These are phyloP conservation scores for Eudyptes chrysolophus DNA, from an alignment of 2,113 vertebrate species.

Conservation along the genomic window DNA sequence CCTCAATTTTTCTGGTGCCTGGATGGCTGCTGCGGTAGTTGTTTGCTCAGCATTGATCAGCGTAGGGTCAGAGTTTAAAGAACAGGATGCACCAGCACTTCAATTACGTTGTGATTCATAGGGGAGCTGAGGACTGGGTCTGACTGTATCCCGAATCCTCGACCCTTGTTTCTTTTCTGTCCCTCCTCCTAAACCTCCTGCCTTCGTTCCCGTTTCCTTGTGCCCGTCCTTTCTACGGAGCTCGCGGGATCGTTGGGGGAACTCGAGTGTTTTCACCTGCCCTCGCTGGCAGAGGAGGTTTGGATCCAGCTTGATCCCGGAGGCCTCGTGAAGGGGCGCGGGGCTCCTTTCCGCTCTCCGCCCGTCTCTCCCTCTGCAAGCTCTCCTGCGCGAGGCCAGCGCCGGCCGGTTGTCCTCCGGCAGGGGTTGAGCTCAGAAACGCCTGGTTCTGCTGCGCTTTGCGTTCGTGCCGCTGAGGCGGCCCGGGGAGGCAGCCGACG, in stretches of 20 bases:
- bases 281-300: background rate
- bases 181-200: background rate
- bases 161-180: background rate
- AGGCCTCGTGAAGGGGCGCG: background rate
- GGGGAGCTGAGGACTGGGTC: background rate
- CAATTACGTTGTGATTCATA: too few relatives aligned
- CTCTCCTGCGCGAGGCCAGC: fast-evolving
- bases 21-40: background rate
- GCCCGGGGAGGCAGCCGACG: background rate
- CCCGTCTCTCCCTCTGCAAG: background rate
- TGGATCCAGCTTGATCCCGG: too few relatives aligned
- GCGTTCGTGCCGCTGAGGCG: fast-evolving
- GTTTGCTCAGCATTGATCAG: background rate
- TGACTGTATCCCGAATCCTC: background rate
- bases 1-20: background rate
- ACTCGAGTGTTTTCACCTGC: background rate
- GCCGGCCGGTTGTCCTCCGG: background rate
- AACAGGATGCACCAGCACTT: background rate
- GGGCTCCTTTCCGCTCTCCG: background rate
- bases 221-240: fast-evolving
- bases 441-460: fast-evolving
- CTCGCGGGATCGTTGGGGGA: background rate
- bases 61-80: fast-evolving
- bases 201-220: background rate
- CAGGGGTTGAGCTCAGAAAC: background rate